phyloP scores from a whole-genome alignment of 2,797 vertebrate species.

The Oreochromis mossambicus region DNA sequence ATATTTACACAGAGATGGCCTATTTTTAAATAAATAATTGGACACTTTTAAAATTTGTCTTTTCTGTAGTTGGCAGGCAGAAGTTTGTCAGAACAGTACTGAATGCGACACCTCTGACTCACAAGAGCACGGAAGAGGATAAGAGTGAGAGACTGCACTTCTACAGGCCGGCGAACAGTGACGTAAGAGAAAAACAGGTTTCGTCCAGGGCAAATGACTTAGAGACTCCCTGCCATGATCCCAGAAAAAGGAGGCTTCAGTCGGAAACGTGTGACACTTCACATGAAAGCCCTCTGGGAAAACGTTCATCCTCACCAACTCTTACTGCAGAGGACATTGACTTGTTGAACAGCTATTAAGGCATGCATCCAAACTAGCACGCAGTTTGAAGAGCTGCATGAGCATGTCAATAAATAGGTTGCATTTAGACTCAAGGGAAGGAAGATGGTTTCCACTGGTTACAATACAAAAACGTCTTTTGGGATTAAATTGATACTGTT shows the following conservation, averaged over 20 bases:
- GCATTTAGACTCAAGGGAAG: background rate
- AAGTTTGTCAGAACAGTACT: conserved; percentile 70
- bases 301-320: conserved; percentile 70
- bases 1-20: background rate
- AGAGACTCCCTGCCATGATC: conserved; percentile 35
- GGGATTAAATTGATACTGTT: background rate
- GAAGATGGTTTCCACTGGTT: background rate
- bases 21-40: background rate
- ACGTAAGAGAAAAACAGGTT: background rate
- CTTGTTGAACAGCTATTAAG: conserved; percentile 90
- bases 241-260: conserved; percentile 74
- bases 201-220: conserved; percentile 7
- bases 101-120: conserved; percentile 23
- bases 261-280: conserved; percentile 53
- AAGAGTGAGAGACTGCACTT: conserved; percentile 82
- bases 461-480: background rate
- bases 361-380: background rate
- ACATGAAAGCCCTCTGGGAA: conserved; percentile 58
- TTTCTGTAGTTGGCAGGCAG: conserved; percentile 80
- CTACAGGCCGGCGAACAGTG: conserved; percentile 65
- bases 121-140: conserved; percentile 32
- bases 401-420: background rate
- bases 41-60: background rate
- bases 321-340: conserved; percentile 84
- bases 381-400: background rate